Evolutionary conservation across 2,113 vertebrate species (phyloP).

Genomic region (Cyphomyrus discorhynchus): DNA sequence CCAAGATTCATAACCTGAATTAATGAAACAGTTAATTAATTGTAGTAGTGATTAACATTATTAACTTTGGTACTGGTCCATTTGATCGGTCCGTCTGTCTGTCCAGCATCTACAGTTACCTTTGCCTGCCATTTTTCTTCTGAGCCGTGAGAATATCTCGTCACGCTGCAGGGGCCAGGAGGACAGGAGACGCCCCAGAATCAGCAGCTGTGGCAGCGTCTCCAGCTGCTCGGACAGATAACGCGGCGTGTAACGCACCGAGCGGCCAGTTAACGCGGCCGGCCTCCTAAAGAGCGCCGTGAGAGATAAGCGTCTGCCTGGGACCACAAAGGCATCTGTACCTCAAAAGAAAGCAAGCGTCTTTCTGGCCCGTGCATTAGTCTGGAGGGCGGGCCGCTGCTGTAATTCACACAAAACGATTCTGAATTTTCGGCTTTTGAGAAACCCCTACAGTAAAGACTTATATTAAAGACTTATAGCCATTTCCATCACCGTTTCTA

Average conservation of each 20-base stretch:
- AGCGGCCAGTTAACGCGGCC: not conserved
- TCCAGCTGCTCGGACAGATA: constrained; percentile 1
- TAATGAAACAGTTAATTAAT: not conserved
- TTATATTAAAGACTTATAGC: not conserved
- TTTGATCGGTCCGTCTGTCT: not conserved
- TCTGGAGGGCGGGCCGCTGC: not conserved
- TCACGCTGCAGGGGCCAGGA: not conserved
- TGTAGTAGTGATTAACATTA: not conserved
- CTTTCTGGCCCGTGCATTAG: not conserved
- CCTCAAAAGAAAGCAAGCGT: not conserved
- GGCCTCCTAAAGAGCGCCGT: constrained; percentile 3
- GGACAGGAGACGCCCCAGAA: not conserved
- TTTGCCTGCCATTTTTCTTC: not conserved
- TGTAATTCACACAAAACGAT: not conserved
- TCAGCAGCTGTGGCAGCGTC: not conserved
- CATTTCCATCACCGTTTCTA: not conserved
- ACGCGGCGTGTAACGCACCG: not conserved
- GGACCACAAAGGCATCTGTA: not conserved
- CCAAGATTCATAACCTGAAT: not conserved
- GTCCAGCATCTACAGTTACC: not conserved
- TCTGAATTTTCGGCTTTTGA: not conserved
- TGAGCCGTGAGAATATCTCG: too few relatives aligned
- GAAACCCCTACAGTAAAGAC: not conserved
- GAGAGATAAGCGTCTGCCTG: not conserved
- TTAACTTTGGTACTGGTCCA: not conserved